These are phyloP conservation scores for Heteromormyrus szaboi DNA, from an alignment of 2,797 vertebrate species.

Conservation along the genomic window DNA sequence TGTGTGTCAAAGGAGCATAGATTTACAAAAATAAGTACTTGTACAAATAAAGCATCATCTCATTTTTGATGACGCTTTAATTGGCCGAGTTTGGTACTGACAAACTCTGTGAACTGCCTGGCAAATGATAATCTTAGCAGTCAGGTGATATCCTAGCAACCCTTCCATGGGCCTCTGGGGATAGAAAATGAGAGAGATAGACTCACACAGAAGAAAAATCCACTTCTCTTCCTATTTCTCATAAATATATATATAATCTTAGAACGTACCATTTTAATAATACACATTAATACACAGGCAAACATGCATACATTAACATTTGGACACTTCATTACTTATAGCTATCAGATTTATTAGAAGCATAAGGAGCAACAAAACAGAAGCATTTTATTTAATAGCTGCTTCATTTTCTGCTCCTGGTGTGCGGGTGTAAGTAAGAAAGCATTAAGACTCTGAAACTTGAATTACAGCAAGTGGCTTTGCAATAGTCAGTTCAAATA, in stretches of 20 bases:
- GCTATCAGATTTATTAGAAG: background rate
- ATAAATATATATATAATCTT: background rate
- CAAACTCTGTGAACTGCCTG: constrained; percentile 6
- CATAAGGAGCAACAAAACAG: background rate
- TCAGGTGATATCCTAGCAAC: constrained; percentile 24
- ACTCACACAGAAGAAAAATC: background rate
- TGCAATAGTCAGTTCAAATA: background rate
- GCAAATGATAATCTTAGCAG: background rate
- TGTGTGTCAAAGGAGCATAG: background rate
- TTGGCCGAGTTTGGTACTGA: background rate
- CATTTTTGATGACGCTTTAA: constrained; percentile 14
- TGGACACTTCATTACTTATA: background rate
- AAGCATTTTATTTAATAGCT: background rate
- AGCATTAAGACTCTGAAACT: background rate
- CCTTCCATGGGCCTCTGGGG: background rate
- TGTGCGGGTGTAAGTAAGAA: background rate
- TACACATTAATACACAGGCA: background rate
- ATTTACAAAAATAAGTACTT: background rate
- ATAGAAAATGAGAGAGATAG: background rate
- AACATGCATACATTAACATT: background rate
- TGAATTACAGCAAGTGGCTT: background rate
- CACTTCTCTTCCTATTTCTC: background rate
- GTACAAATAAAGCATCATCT: background rate
- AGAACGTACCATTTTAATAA: background rate
- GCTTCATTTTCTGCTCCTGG: background rate